phyloP scores from a whole-genome alignment of 1,140 invertebrate species.

The Anastrepha obliqua region DNA sequence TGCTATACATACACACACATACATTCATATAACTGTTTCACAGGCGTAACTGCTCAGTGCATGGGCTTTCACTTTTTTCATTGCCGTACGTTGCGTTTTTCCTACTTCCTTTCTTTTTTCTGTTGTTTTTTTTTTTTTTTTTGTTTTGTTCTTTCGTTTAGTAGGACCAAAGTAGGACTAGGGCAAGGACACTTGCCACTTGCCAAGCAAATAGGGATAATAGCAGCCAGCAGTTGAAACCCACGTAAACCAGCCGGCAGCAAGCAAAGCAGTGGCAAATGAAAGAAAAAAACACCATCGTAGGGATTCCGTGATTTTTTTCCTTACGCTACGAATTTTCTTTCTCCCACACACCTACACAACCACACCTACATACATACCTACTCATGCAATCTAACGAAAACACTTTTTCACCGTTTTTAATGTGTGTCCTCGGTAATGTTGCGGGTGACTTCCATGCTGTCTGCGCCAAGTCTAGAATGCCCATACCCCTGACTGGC shows the following conservation, averaged over 20 bases:
- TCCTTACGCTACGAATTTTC: constrained; percentile 31
- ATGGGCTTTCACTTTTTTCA: constrained; percentile 50
- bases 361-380: background rate
- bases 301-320: constrained; percentile 34
- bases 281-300: background rate
- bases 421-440: constrained; percentile 45
- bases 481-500: constrained; percentile 10
- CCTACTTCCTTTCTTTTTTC: constrained; percentile 4
- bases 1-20: background rate
- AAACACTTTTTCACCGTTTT: constrained; percentile 46
- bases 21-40: background rate
- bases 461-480: constrained; percentile 52
- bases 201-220: constrained; percentile 56
- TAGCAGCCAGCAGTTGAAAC: background rate
- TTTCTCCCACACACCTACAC: background rate
- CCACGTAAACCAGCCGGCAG: background rate
- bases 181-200: constrained; percentile 53
- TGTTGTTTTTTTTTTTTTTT: background rate
- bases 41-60: background rate
- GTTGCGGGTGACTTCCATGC: constrained; percentile 33
- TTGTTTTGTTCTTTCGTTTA: constrained; percentile 6
- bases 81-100: constrained; percentile 27
- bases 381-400: constrained; percentile 13
- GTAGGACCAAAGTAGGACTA: constrained; percentile 50
- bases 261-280: background rate